These are phyloP conservation scores for Caenorhabditis imperialis DNA, from an alignment of 2,888 invertebrate genomes.

Conservation along the genomic window DNA sequence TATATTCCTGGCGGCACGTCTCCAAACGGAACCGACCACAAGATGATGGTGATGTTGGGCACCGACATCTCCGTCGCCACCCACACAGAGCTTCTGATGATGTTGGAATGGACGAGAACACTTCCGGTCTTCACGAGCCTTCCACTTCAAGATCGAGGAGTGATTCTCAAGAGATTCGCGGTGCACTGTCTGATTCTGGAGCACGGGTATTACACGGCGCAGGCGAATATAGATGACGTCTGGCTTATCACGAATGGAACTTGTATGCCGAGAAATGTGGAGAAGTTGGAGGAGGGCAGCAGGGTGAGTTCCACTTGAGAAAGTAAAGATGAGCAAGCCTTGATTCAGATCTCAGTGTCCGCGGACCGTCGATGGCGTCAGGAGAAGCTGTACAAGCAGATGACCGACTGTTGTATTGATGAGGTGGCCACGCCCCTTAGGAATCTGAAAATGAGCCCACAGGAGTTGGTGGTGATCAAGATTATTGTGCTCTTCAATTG, in stretches of 20 bases:
- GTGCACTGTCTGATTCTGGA: slow-evolving; percentile 73
- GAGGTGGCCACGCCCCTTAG: slow-evolving; percentile 75
- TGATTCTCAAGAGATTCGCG: slow-evolving; percentile 74
- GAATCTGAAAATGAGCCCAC: slow-evolving; percentile 67
- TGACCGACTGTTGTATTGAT: slow-evolving; percentile 75
- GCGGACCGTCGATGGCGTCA: slow-evolving; percentile 76
- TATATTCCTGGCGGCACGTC: slow-evolving; percentile 29
- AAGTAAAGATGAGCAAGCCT: not conserved
- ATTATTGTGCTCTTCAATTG: slow-evolving; percentile 74
- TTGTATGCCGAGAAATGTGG: slow-evolving; percentile 75
- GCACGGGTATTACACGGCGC: slow-evolving; percentile 76
- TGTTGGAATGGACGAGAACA: slow-evolving; percentile 97
- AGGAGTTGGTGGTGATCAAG: slow-evolving; percentile 74
- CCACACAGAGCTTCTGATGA: slow-evolving; percentile 85
- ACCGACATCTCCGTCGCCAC: slow-evolving; percentile 68
- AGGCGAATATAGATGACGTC: slow-evolving; percentile 67
- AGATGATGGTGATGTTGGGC: slow-evolving; percentile 67
- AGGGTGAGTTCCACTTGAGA: slow-evolving; percentile 31
- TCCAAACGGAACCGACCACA: slow-evolving; percentile 29
- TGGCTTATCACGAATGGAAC: slow-evolving; percentile 77
- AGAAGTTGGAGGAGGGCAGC: slow-evolving; percentile 64
- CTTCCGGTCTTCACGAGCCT: slow-evolving; percentile 95
- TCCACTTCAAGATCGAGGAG: slow-evolving; percentile 90
- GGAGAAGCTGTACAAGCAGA: slow-evolving; percentile 76
- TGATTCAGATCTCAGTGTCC: slow-evolving; percentile 66